Percentiles rank a stretch among this genome's conserved stretches.
phyloP scores from a whole-genome alignment of 2,888 invertebrate genomes.

The Agriopis aurantiaria region DNA sequence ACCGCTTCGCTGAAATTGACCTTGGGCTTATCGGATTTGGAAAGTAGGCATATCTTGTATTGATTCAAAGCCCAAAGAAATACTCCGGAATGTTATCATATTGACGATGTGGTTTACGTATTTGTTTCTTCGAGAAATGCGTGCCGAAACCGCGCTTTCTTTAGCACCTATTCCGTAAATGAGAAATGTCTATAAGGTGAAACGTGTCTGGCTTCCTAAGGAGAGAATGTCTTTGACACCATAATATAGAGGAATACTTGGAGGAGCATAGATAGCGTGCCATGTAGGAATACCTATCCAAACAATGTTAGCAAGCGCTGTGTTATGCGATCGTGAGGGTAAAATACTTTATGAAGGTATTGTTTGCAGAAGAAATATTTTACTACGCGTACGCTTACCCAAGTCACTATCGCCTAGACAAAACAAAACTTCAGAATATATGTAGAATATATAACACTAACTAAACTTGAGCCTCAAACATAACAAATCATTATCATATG shows the following conservation, averaged over 20 bases:
- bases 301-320: conserved; percentile 50
- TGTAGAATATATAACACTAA: neutral
- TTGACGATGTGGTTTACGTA: conserved; percentile 44
- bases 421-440: conserved; percentile 16
- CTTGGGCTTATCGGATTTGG: conserved; percentile 52
- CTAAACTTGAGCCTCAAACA: neutral
- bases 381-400: conserved; percentile 18
- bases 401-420: conserved; percentile 10
- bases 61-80: conserved; percentile 53
- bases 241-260: conserved; percentile 53
- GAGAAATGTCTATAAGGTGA: conserved; percentile 57
- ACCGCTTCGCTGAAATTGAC: conserved; percentile 79
- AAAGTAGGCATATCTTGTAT: conserved; percentile 39
- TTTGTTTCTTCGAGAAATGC: conserved; percentile 47
- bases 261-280: conserved; percentile 43
- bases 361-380: conserved; percentile 41
- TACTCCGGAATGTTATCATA: conserved; percentile 46
- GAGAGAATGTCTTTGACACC: conserved; percentile 65
- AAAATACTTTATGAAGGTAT: conserved; percentile 41
- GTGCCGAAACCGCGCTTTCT: conserved; percentile 51
- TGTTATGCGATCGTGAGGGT: conserved; percentile 45
- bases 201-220: conserved; percentile 61
- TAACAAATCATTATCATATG: conserved; percentile 16
- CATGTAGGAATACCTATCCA: conserved; percentile 47
- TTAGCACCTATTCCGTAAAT: conserved; percentile 59